Conservation (phyloP, 2,113 vertebrate species). For the Motacilla alba region DNA sequence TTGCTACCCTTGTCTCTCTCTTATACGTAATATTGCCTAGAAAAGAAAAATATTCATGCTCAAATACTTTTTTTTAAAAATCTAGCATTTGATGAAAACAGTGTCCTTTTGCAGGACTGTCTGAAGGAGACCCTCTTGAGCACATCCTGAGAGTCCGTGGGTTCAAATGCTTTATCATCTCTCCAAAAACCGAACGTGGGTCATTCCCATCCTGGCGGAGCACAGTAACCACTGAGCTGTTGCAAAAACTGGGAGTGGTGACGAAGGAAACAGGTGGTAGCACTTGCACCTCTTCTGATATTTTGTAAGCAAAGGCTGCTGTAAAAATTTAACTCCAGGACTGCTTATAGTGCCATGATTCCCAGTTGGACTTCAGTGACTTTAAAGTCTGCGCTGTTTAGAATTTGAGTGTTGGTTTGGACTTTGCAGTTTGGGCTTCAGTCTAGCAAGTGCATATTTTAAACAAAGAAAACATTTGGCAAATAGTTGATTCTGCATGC, state of each 20-base stretch:
- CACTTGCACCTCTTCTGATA: conserved; percentile 68
- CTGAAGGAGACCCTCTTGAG: not conserved
- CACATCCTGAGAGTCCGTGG: not conserved
- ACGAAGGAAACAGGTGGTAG: conserved; percentile 58
- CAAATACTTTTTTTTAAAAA: not conserved
- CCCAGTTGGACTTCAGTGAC: conserved; percentile 56
- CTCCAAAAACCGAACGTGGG: not conserved
- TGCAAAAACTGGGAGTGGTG: conserved; percentile 46
- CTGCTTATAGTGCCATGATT: conserved; percentile 46
- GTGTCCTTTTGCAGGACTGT: not conserved
- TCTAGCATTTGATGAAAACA: not conserved
- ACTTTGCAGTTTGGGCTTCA: conserved; percentile 67
- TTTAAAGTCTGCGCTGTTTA: conserved; percentile 62
- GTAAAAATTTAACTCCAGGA: conserved; percentile 60
- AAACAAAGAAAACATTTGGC: conserved; percentile 68
- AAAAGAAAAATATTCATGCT: not conserved
- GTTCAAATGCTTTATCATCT: not conserved
- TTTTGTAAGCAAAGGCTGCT: conserved; percentile 69
- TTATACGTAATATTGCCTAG: not conserved
- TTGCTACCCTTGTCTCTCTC: not conserved
- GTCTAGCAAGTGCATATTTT: conserved; percentile 68
- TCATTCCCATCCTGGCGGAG: conserved; percentile 5
- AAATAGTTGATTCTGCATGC: conserved; percentile 62
- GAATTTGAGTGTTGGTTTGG: conserved; percentile 62
- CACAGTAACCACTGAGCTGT: conserved; percentile 17